Evolutionary conservation across 2,888 invertebrate genomes (phyloP), one percentile per base, ranked within the genome.

Genomic region (Chrysomela aeneicollis): DNA sequence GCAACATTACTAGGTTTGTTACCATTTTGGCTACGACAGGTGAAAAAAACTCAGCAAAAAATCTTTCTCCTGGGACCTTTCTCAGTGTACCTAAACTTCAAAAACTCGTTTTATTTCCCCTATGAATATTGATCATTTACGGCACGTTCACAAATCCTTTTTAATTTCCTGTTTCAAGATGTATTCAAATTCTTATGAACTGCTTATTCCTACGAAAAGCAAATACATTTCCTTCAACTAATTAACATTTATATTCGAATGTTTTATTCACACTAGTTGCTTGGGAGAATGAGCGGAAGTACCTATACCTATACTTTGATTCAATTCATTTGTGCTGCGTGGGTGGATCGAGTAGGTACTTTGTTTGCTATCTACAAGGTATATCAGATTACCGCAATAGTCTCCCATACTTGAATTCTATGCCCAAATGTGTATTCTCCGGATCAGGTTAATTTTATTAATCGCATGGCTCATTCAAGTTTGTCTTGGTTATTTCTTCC

Each of bases 191-290:
- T 46, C 55, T 46, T 57, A 57, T 57, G 55, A 57, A 57, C 46
- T 46, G 55, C 46, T 57, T 46, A 46, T 57, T 57, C 46, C 17
- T 30, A 17, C 18, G 46, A 46, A 57, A 57, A 57, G 46, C 55
- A 57, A 57, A 42, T 37, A 17, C 55, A 46, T 37, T 66, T 68
- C 68, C 68, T 63, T 47, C 61, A 55, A 61, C 59, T 65, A 66
- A 66, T 69, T 66, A 69, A 42, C 58, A 69, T 66, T 62, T 54
- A 64, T 59, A 64, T 66, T 64, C 51, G 53, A 61, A 66, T 64
- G 59, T 51, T 62, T 64, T 69, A 69, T 69, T 66, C 69, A 64
- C 58, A 51, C 62, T 59, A 63, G 37, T 63, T 60, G 49, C 59
- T 53, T 35, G 26, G 54, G 63, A 64, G 60, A 67, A 54, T 65